Evolutionary conservation across 2,888 invertebrate genomes (phyloP), one percentile per base, ranked within the genome.

Genomic region (Leptodirus hochenwartii): DNA sequence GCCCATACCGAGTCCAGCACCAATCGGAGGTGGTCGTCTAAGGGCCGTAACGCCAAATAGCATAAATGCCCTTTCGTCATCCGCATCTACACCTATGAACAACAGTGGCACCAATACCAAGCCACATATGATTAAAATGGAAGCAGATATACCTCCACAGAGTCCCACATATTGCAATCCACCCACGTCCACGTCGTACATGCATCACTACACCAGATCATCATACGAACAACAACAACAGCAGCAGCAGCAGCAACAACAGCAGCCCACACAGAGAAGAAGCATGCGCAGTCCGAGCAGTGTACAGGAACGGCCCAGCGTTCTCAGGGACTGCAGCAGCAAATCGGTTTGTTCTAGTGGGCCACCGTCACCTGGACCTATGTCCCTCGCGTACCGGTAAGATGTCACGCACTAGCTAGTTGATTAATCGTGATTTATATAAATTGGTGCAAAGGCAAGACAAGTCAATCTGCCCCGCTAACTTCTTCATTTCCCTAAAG

Each of bases 271-370:
- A n/a, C n/a, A n/a, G n/a, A n/a, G n/a, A n/a, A n/a, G n/a, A n/a
- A n/a, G n/a, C n/a, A n/a, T 64, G 43, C 62, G 63, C 43, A 58
- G 66, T 53, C 53, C 69, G 16, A 56, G 47, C 40, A 60, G 70
- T 51, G 65, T 71, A 22, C 62, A 73, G 43, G 72, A 74, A 42
- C 59, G 74, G 39, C 72, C 71, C 25, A 73, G 73, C 36, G 76
- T 76, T 11, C 49, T 76, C 41, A 58, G 75, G 33, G 75, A 75
- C 46, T 68, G 67, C 20, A 59, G 6, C 20, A n/a, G n/a, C 20
- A 8, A 20, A 6, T 20, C n/a, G 20, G n/a, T 20, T 20, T n/a
- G 20, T 8, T 20, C 20, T 20, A 6, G 20, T n/a, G n/a, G n/a
- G n/a, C 35, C 37, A 14, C 37, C 31, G 10, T 37, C 37, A 11